Base-by-base conservation (phyloP, 2,797 vertebrate species). In the Acanthornis magna region DNA sequence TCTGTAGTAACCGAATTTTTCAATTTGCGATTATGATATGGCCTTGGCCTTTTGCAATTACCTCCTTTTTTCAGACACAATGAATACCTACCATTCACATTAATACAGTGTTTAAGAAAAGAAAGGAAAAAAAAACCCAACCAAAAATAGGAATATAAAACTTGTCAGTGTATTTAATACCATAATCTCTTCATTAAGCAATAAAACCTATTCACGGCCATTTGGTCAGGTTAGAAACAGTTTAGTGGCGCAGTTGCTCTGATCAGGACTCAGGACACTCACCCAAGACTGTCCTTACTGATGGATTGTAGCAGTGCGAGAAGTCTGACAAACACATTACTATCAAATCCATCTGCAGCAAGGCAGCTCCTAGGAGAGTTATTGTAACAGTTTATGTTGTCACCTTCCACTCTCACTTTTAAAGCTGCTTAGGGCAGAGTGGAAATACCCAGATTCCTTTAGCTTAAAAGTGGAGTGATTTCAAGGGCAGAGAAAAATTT, bases 371-470 rank as follows among this genome's bases (percentile, higher is more conserved):
- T 77, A 23, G 67, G 60, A 89, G 91, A 91, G 40, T 90, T 96
- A 88, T 67, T 93, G 36, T 93, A 93, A 88, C 89, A 88, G 94
- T 88, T 94, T 88, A 57, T 74, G 71, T 70, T 95, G 77, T 76
- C 80, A 54, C 85, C 74, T 95, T 96, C 76, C 42, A 25, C 67
- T 95, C 29, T 54, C 43, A 61, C 66, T 87, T 89, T 71, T 88
- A 77, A 86, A 91, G 38, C 54, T 89, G 20, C 61, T 89, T 43
- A 42, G 68, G 78, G 50, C 71, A 93, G 32, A 75, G 54, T 30
- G 70, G 73, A 89, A 96, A 78, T 45, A 66, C 70, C 14, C 70
- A 71, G 30, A 81, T 79, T 86, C 48, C 58, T 79, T 70, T 80
- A 71, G 57, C 45, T 88, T 86, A 75, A 89, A 83, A 73, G 25